Base-by-base conservation (phyloP, 2,888 invertebrate genomes). In the Oligia fasciuncula region DNA sequence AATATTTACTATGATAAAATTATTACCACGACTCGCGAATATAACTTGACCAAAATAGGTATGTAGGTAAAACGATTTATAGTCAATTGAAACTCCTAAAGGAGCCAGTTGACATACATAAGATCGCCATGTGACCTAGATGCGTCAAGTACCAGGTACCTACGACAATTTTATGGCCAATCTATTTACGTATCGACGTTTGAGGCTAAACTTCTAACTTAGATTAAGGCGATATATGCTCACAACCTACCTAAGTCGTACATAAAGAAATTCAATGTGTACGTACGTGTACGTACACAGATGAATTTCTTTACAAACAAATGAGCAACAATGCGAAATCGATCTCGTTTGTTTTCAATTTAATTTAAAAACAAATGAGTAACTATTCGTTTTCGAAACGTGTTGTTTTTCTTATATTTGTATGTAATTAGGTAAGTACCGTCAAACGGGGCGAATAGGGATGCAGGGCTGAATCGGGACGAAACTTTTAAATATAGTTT, bases 121-220 rank as follows among this genome's bases (percentile, higher is more conserved):
- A 60, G 49, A n/a, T 75, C 46, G 73, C 19, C 72, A 54, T 46
- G 69, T 73, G 83, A 83, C 83, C 83, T 49, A 83, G 82, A 54
- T 83, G 51, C 74, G 73, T 72, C 85, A 67, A 81, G 85, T 68
- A 57, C 85, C 83, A 77, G 86, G 76, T 51, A 85, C 29, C 29
- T 29, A 29, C 84, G 82, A 51, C 71, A 68, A 74, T 84, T 84
- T 85, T 71, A 85, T 72, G 63, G 66, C 46, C 76, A 46, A 77
- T 72, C 81, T 85, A 65, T 72, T 85, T 51, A 65, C 65, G 60
- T 65, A 75, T 83, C 51, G 85, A 83, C 63, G 71, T 60, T 49
- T 49, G 43, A 46, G 83, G 51, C 0, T 62, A 35, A 51, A 67
- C 79, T 73, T 73, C 29, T 17, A 29, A 81, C 29, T 82, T 82